phyloP scores from a whole-genome alignment of 2,113 vertebrate genomes.

The Cacatua alba region DNA sequence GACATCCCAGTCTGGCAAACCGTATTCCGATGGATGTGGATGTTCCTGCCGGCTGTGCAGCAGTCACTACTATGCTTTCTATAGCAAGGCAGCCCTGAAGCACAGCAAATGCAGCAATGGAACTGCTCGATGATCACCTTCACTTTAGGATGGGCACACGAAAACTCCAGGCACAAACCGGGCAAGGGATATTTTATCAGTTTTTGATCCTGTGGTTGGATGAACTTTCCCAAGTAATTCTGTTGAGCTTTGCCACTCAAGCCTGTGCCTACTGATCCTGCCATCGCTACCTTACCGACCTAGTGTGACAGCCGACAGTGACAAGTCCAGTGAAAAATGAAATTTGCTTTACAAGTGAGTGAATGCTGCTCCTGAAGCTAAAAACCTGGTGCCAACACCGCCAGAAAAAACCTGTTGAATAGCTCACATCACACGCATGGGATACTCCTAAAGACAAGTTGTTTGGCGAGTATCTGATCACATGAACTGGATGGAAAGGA shows the following conservation, averaged over 20 bases:
- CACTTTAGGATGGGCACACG: accelerated
- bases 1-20: background rate
- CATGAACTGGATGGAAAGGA: background rate
- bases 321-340: background rate
- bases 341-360: background rate
- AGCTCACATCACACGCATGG: background rate
- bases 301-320: background rate
- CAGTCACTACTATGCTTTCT: accelerated
- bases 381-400: background rate
- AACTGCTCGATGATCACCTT: background rate
- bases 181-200: background rate
- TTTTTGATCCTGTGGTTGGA: background rate
- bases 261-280: accelerated
- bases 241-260: background rate
- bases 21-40: accelerated
- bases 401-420: background rate
- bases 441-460: background rate
- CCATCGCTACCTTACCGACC: background rate
- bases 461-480: background rate
- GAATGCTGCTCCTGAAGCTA: background rate
- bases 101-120: background rate
- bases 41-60: background rate
- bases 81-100: background rate
- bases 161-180: background rate
- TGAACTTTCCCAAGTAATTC: background rate